phyloP scores from a whole-genome alignment of 2,797 vertebrate genomes.

The Netta rufina region DNA sequence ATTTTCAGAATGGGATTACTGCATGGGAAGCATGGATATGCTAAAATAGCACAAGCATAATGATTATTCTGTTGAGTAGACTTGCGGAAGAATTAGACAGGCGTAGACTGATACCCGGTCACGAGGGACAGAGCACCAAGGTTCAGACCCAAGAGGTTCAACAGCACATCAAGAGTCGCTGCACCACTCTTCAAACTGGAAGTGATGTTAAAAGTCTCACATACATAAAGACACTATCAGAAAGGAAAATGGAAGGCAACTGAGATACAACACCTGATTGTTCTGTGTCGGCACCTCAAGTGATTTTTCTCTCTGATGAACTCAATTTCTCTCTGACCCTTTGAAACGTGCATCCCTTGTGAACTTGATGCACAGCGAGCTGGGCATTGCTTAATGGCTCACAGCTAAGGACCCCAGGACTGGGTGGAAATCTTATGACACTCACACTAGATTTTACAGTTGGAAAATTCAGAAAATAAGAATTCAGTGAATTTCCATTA shows the following conservation, averaged over 20 bases:
- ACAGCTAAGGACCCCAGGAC: neutral
- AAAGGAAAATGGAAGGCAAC: neutral
- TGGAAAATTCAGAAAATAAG: neutral
- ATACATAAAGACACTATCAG: neutral
- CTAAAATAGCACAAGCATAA: neutral
- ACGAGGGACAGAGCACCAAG: neutral
- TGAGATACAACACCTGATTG: neutral
- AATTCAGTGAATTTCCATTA: neutral
- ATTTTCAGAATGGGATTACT: neutral
- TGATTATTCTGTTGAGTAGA: rapidly evolving
- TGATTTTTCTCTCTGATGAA: neutral
- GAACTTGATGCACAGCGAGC: neutral
- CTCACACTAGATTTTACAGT: neutral
- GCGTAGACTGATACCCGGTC: neutral
- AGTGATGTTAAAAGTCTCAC: neutral
- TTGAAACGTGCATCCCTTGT: neutral
- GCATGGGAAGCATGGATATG: neutral
- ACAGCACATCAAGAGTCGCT: neutral
- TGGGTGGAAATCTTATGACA: neutral
- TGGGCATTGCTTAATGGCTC: neutral
- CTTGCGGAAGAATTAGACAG: neutral
- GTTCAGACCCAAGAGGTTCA: neutral
- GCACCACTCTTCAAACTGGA: neutral
- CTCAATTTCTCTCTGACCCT: neutral
- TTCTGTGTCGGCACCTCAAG: neutral